phyloP scores from a whole-genome alignment of 1,140 invertebrate genomes.

The Ceratina australensis region DNA sequence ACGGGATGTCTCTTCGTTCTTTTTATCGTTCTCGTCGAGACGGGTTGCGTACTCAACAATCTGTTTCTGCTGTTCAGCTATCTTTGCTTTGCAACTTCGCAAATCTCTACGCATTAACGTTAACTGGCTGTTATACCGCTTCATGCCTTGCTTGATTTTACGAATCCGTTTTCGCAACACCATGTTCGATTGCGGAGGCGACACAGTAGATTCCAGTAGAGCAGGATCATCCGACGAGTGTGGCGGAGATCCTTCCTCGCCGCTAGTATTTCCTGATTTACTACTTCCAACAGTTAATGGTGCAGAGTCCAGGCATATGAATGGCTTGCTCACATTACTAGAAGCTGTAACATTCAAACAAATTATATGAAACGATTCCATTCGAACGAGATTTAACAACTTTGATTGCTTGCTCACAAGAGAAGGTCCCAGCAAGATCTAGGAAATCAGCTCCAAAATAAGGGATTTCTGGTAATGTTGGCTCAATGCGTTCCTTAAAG shows the following conservation, averaged over 20 bases:
- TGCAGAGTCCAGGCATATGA: constrained; percentile 83
- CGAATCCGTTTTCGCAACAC: constrained; percentile 90
- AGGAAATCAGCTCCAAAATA: constrained; percentile 92
- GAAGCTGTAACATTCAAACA: constrained; percentile 76
- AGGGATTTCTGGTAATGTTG: constrained; percentile 90
- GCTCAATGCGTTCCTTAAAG: constrained; percentile 94
- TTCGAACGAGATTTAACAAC: not conserved
- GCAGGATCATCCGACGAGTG: constrained; percentile 77
- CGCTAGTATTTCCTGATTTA: constrained; percentile 71
- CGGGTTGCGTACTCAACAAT: constrained; percentile 90
- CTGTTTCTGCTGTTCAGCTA: constrained; percentile 90
- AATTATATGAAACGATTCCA: not conserved
- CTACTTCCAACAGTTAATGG: constrained; percentile 78
- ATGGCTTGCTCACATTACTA: constrained; percentile 82
- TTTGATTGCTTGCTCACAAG: constrained; percentile 79
- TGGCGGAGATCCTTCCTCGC: constrained; percentile 75
- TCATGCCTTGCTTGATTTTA: constrained; percentile 93
- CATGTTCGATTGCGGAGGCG: constrained; percentile 89
- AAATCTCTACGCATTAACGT: constrained; percentile 87
- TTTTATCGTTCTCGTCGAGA: constrained; percentile 93
- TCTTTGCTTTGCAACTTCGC: constrained; percentile 88
- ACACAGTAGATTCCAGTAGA: constrained; percentile 81
- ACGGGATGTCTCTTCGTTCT: constrained; percentile 91
- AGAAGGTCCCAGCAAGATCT: constrained; percentile 85
- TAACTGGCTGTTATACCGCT: constrained; percentile 90